Conservation (phyloP, 1,140 invertebrate genomes). For the Manduca sexta region DNA sequence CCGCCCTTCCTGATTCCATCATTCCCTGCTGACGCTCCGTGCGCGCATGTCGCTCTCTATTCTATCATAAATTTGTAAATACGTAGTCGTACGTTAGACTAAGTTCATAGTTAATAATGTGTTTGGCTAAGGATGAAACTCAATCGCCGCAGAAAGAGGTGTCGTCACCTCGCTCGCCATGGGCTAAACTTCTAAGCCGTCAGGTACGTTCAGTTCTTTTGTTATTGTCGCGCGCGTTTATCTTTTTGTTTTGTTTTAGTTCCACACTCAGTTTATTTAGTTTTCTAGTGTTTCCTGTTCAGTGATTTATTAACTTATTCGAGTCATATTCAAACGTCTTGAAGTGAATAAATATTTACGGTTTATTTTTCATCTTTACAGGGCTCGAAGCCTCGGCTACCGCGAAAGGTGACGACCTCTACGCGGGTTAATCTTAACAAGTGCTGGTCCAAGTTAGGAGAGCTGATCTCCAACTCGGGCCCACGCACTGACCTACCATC, state of each 20-base stretch:
- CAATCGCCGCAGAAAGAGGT: slow-evolving; percentile 54
- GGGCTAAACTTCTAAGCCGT: slow-evolving; percentile 65
- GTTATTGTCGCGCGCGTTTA: not conserved
- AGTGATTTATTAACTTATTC: not conserved
- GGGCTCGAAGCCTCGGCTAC: slow-evolving; percentile 69
- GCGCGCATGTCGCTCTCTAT: slow-evolving; percentile 51
- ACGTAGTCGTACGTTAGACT: slow-evolving; percentile 44
- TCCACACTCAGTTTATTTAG: not conserved
- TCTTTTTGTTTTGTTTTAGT: not conserved
- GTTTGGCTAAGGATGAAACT: slow-evolving; percentile 61
- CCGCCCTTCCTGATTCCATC: slow-evolving; percentile 60
- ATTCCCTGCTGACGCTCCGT: slow-evolving; percentile 56
- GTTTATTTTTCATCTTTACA: slow-evolving; percentile 37
- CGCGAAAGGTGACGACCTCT: slow-evolving; percentile 65
- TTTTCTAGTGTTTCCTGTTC: not conserved
- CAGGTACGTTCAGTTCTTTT: slow-evolving; percentile 40
- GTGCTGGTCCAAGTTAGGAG: slow-evolving; percentile 75
- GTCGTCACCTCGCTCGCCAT: slow-evolving; percentile 58
- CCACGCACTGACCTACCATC: slow-evolving; percentile 61
- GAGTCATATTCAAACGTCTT: slow-evolving; percentile 9
- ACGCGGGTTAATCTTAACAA: slow-evolving; percentile 74
- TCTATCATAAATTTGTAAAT: slow-evolving; percentile 38
- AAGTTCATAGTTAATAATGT: slow-evolving; percentile 52
- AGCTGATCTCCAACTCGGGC: slow-evolving; percentile 63
- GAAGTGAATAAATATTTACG: not conserved